Conservation (phyloP, 2,113 vertebrate species). For the Oplegnathus fasciatus region DNA sequence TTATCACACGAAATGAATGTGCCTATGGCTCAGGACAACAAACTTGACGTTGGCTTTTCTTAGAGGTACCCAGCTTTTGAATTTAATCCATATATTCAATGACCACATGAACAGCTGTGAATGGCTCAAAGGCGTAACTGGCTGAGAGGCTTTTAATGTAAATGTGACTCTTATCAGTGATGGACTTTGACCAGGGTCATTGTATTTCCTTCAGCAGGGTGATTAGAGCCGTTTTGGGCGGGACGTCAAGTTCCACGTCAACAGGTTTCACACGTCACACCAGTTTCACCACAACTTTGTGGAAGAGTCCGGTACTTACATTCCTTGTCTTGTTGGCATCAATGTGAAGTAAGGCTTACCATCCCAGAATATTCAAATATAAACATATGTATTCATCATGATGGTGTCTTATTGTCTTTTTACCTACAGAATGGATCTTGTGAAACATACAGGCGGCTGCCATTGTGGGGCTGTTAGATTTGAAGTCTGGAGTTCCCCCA, state of each 20-base stretch:
- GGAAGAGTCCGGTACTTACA: constrained; percentile 6
- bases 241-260: constrained; percentile 45
- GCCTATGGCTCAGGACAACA: background rate
- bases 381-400: background rate
- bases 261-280: constrained; percentile 56
- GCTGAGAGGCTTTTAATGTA: constrained; percentile 14
- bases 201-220: constrained; percentile 11
- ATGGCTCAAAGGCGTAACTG: background rate
- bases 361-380: background rate
- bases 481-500: constrained; percentile 89
- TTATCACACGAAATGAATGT: constrained; percentile 14
- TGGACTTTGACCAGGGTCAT: constrained; percentile 34
- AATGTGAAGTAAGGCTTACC: background rate
- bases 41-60: background rate
- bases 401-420: constrained; percentile 28
- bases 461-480: constrained; percentile 95
- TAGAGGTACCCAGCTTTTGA: background rate
- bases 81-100: background rate
- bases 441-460: constrained; percentile 93
- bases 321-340: background rate
- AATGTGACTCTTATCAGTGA: constrained; percentile 39
- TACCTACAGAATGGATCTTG: constrained; percentile 85
- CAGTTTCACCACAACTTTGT: constrained; percentile 35
- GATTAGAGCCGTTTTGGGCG: constrained; percentile 25
- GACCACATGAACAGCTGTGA: background rate